These are phyloP conservation scores for Erynnis tages DNA, from an alignment of 2,888 invertebrate species.

Conservation along the genomic window DNA sequence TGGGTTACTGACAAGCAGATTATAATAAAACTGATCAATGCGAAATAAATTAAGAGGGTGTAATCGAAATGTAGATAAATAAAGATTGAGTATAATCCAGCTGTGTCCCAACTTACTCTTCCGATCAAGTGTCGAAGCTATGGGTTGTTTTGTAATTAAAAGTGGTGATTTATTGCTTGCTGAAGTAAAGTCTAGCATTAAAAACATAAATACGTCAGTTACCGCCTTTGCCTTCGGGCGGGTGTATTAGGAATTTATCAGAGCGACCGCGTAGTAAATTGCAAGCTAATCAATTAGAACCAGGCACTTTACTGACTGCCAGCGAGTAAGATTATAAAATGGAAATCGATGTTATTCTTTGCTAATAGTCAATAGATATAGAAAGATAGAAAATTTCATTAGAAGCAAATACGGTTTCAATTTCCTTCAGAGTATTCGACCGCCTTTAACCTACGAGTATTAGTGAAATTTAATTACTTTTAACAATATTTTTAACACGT, in stretches of 20 bases:
- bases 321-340: background rate
- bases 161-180: conserved; percentile 22
- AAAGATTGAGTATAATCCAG: background rate
- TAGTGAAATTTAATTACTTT: too few relatives aligned
- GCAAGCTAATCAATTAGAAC: conserved; percentile 21
- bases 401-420: too few relatives aligned
- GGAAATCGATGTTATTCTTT: too few relatives aligned
- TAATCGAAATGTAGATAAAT: conserved; percentile 1
- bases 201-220: conserved; percentile 22
- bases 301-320: background rate
- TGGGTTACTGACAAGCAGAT: conserved; percentile 5
- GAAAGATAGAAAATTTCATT: too few relatives aligned
- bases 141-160: conserved; percentile 21
- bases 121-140: conserved; percentile 11
- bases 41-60: background rate
- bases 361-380: too few relatives aligned
- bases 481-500: too few relatives aligned
- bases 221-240: conserved; percentile 16
- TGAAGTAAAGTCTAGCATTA: conserved; percentile 18
- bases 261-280: conserved; percentile 13
- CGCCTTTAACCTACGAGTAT: too few relatives aligned
- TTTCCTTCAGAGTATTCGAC: too few relatives aligned
- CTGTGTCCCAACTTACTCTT: conserved; percentile 2
- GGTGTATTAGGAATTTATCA: conserved; percentile 24
- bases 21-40: background rate